phyloP scores from a whole-genome alignment of 2,888 invertebrate genomes.

The Branchellion lobata region DNA sequence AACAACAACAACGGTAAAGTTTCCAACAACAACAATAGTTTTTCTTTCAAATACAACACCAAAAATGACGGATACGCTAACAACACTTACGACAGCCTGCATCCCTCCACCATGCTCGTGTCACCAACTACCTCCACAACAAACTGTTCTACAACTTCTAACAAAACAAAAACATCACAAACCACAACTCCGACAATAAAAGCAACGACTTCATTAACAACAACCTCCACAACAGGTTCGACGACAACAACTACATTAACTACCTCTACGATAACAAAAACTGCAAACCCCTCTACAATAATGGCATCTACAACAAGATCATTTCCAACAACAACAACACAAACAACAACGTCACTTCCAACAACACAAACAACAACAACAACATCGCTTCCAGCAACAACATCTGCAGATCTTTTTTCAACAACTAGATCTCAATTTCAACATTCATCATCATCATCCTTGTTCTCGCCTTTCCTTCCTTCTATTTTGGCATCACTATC shows the following conservation, averaged over 20 bases:
- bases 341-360: constrained; percentile 17
- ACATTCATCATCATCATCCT: too few relatives aligned
- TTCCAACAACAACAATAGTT: too few relatives aligned
- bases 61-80: neutral
- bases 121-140: neutral
- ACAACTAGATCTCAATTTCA: too few relatives aligned
- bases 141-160: neutral
- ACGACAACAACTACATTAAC: neutral
- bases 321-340: constrained; percentile 16
- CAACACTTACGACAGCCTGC: neutral
- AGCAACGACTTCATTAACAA: too few relatives aligned
- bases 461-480: too few relatives aligned
- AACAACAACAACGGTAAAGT: neutral
- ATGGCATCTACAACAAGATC: neutral
- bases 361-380: constrained; percentile 14
- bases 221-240: too few relatives aligned
- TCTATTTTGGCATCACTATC: too few relatives aligned
- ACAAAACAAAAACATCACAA: neutral
- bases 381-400: neutral
- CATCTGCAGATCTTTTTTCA: neutral
- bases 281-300: neutral
- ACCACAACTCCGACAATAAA: too few relatives aligned
- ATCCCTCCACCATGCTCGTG: neutral
- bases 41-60: neutral
- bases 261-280: neutral